Percentiles rank a stretch among this genome's conserved stretches.
Evolutionary conservation across 2,888 invertebrate genomes (phyloP).

Genomic region (Heteromurus nitidus): DNA sequence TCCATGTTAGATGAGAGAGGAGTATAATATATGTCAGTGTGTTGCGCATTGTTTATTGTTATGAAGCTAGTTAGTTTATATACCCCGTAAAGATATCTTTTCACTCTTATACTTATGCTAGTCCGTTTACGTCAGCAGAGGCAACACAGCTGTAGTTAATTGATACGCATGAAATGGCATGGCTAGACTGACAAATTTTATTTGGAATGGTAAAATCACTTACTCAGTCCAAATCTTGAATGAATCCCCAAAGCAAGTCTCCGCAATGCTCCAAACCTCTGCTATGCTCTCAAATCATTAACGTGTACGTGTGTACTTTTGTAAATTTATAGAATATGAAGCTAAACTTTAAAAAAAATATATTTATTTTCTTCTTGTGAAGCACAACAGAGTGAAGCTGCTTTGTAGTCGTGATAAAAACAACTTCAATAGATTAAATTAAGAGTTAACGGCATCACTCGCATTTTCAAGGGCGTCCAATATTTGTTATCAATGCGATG

Average conservation of each 20-base stretch:
- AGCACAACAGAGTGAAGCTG: too few relatives aligned
- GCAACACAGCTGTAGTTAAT: slow-evolving; percentile 44
- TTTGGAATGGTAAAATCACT: not conserved
- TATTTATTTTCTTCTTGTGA: not conserved
- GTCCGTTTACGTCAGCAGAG: slow-evolving; percentile 51
- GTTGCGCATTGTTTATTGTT: not conserved
- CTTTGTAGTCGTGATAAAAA: too few relatives aligned
- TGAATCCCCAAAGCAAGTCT: slow-evolving; percentile 16
- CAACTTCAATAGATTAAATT: too few relatives aligned
- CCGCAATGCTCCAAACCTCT: not conserved
- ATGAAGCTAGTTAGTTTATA: slow-evolving; percentile 16
- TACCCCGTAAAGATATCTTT: too few relatives aligned
- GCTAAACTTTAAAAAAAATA: not conserved
- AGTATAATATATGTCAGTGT: not conserved
- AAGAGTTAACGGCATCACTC: too few relatives aligned
- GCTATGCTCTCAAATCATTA: not conserved
- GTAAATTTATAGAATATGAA: not conserved
- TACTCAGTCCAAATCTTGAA: slow-evolving; percentile 17
- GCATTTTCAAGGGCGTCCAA: too few relatives aligned
- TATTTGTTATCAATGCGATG: too few relatives aligned
- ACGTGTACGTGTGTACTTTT: not conserved
- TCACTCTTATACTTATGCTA: slow-evolving; percentile 6
- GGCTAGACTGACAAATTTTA: not conserved
- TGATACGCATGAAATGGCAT: slow-evolving; percentile 30
- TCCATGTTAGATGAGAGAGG: slow-evolving; percentile 1